Base-by-base conservation (phyloP, 2,888 invertebrate genomes). In the Drosophila siamana region DNA sequence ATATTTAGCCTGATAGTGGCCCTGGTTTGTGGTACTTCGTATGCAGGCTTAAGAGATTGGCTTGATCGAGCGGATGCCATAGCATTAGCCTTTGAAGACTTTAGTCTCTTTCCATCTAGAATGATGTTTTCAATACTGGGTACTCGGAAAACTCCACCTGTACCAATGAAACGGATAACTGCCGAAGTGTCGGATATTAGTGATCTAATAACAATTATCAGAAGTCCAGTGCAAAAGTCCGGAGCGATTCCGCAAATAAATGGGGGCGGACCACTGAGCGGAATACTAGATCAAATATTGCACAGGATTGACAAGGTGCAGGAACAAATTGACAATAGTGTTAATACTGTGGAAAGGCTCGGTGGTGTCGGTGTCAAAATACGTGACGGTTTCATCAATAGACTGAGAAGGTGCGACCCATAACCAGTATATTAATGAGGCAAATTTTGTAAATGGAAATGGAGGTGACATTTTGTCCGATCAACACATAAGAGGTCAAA, bases 191-290 rank as follows among this genome's bases (percentile, higher is more conserved):
- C 11, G 7, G 73, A 72, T 15, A 59, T 30, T 13, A 76, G 68
- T 24, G 77, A 77, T 38, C 6, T 69, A 19, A 56, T 77, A 5
- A 77, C 77, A 4, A 57, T 80, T 9, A 54, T 80, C 1, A 62
- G 50, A 15, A 55, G 46, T 47, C 46, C 56, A 8, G 36, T 7
- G 15, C 2, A 2, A 2, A 13, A 5, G 7, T n/a, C 33, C 5
- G 26, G 6, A 7, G 26, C 26, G 26, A 7, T 1, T 33, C 11
- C 11, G 19, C 19, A 3, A 3, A 19, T 3, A 3, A 19, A 19
- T 19, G 2, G 19, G 1, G 4, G n/a, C n/a, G 33, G 5, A 4
- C 4, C 33, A 13, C 15, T 38, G 0, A 5, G 15, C 15, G 7
- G 7, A 13, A 7, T 38, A 7, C 13, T 1, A 2, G 13, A 11